Base-by-base conservation (phyloP, 2,797 vertebrate genomes). In the Nothura maculosa region DNA sequence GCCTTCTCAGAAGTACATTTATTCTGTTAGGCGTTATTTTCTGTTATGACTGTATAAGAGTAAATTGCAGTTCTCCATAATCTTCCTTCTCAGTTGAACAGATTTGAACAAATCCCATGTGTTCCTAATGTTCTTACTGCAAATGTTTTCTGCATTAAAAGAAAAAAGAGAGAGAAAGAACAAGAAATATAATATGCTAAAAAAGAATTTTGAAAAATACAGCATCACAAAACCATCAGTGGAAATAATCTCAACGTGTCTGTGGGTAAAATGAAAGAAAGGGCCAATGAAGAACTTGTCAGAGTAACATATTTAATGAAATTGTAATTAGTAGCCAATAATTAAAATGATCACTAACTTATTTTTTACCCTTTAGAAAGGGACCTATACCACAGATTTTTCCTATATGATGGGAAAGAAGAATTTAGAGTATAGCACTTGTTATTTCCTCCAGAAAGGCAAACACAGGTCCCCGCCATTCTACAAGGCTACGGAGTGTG, bases 321-420 rank as follows among this genome's bases (percentile, higher is more conserved):
- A 10, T 18, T 72, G 12, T 66, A 67, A 52, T 94, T 73, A 95
- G 81, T 95, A 84, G 79, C 87, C 93, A 76, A 81, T 94, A 84
- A 81, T 87, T 93, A 70, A 94, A 77, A 54, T 79, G 85, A 45
- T 70, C 66, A 57, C 62, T 83, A 47, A 57, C 48, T 69, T 80
- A 90, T 50, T 89, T 90, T 90, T 94, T 92, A 92, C 36, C 83
- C 69, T 87, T 77, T 75, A 47, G 22, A 70, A 88, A 20, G 68
- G 55, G 47, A 93, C 38, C 34, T 83, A 57, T 60, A 28, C 84
- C 73, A 19, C 82, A 85, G 82, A 63, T 40, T 16, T 66, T 94
- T 94, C 73, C 24, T 76, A 73, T 89, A 38, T 24, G 10, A 42
- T 36, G 11, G 34, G 87, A 50, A 60, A 32, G 81, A 62, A 36